A percentile compares a stretch with the other conserved stretches of the same genome.
Conservation (phyloP, 2,797 vertebrate species). For the Parauchenoglanis punctatus region DNA sequence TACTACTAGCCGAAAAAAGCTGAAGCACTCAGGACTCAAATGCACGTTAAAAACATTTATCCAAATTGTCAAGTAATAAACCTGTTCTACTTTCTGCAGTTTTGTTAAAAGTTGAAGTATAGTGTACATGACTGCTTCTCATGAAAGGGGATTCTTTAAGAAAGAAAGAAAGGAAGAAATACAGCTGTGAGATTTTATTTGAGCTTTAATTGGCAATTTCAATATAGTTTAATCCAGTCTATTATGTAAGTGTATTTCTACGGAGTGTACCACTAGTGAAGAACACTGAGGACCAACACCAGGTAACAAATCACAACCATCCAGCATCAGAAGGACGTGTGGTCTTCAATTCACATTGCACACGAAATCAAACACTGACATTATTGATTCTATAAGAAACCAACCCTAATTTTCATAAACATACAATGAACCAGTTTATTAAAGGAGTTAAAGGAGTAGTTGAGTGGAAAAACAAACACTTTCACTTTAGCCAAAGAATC, state of each 20-base stretch:
- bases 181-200: not conserved
- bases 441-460: slow-evolving; percentile 9
- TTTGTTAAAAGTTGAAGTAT: not conserved
- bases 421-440: slow-evolving; percentile 8
- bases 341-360: slow-evolving; percentile 27
- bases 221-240: slow-evolving; percentile 19
- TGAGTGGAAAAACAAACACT: not conserved
- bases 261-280: slow-evolving; percentile 29
- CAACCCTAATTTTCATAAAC: slow-evolving; percentile 35
- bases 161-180: not conserved
- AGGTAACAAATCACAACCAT: slow-evolving; percentile 49
- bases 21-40: not conserved
- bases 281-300: slow-evolving; percentile 54
- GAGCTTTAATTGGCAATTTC: slow-evolving; percentile 41
- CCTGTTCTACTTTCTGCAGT: not conserved
- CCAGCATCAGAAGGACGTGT: slow-evolving; percentile 44
- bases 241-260: slow-evolving; percentile 26
- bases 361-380: slow-evolving; percentile 14
- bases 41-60: not conserved
- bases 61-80: not conserved
- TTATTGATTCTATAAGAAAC: slow-evolving; percentile 17
- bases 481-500: not conserved
- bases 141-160: not conserved
- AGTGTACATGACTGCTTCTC: not conserved
- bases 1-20: not conserved